Percentiles rank a stretch among this genome's conserved stretches.
Evolutionary conservation across 1,140 invertebrate genomes (phyloP).

Genomic region (Forficula auricularia): DNA sequence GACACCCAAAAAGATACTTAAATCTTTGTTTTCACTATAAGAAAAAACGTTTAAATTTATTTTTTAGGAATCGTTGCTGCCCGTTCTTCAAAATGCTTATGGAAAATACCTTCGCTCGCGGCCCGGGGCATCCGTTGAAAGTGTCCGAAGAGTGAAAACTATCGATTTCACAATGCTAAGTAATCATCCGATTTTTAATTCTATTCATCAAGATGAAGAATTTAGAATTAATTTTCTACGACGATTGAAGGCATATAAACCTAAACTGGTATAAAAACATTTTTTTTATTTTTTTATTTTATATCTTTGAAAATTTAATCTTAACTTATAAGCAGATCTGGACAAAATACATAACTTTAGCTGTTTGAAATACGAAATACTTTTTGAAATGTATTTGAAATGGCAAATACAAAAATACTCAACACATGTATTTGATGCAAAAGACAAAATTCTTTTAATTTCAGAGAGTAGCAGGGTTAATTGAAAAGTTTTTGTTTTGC

Average conservation of each 20-base stretch:
- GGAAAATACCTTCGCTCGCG: constrained; percentile 75
- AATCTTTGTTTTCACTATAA: background rate
- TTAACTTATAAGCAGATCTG: no score
- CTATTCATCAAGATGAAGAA: constrained; percentile 24
- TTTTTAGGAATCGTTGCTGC: background rate
- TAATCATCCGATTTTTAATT: constrained; percentile 41
- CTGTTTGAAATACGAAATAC: no score
- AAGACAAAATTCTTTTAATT: no score
- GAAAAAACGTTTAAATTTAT: background rate
- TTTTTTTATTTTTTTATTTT: constrained; percentile 17
- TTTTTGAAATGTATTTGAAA: no score
- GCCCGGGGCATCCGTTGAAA: constrained; percentile 71
- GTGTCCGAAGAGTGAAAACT: constrained; percentile 66
- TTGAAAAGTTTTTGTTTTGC: no score
- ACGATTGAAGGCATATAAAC: constrained; percentile 66
- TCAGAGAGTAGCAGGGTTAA: no score
- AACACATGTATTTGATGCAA: no score
- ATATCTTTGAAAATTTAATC: no score
- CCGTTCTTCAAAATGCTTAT: constrained; percentile 71
- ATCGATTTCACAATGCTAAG: constrained; percentile 31
- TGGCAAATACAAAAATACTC: no score
- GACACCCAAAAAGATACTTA: no score
- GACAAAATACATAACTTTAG: no score
- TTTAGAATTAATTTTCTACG: constrained; percentile 35
- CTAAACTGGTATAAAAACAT: constrained; percentile 66